Base-by-base conservation (phyloP, 2,888 invertebrate genomes). In the Xylota segnis region DNA sequence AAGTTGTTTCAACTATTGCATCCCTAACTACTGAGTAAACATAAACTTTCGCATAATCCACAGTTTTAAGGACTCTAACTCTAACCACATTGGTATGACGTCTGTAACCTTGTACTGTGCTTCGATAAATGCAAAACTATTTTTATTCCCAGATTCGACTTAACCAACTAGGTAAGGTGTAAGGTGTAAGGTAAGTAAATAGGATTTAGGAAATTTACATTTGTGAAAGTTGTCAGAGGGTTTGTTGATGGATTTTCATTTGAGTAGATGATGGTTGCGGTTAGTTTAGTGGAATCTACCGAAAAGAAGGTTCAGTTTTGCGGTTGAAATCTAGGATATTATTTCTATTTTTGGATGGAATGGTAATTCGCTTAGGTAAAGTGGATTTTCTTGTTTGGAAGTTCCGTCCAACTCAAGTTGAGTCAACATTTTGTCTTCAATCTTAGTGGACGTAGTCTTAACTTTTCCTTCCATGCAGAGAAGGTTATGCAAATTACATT, bases 241-340 rank as follows among this genome's bases (percentile, higher is more conserved):
- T 50, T n/a, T 23, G 23, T 50, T 50, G 23, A 50, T 50, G 47
- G 18, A 18, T 47, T 16, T 43, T 43, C 14, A 43, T 43, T 43
- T 16, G 43, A 14, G 3, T 2, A 43, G 5, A 43, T 14, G 14
- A 5, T 14, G 4, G 6, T 18, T 47, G 18, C 3, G 47, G 47
- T 16, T 23, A 10, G 23, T 23, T 50, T 50, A 50, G 23, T 16
- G 23, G 3, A 23, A 5, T 23, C 5, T 18, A 9, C 50, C 16
- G 0, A 50, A 7, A 9, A 45, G 45, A 16, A 6, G 4, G 45
- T 18, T 47, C 9, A 10, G 23, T 7, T 16, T 5, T 45, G 6
- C 2, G 16, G 2, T 45, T 45, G 50, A 50, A 23, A 10, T 50
- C 9, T 45, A 14, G 14, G 5, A 45, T 7, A 9, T 45, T 45